Percentiles rank a stretch among this genome's conserved stretches.
Conservation (phyloP, 2,797 vertebrate genomes). For the Agapornis canus region DNA sequence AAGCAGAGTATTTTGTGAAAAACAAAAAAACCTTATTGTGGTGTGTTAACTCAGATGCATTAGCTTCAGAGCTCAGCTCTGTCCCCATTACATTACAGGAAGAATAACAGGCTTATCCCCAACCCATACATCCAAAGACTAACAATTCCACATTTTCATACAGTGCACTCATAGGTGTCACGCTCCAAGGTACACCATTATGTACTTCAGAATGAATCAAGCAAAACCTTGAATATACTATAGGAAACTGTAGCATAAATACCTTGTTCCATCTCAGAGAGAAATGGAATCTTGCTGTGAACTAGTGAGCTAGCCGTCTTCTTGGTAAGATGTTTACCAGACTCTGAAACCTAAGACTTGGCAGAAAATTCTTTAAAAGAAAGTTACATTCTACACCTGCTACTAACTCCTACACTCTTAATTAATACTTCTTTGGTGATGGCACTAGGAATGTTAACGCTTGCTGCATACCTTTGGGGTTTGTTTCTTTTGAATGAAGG, state of each 20-base stretch:
- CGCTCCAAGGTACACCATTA: fast-evolving
- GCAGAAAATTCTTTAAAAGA: neutral
- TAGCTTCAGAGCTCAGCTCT: neutral
- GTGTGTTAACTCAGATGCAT: neutral
- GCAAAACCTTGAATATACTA: neutral
- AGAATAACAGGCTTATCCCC: neutral
- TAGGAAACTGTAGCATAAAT: neutral
- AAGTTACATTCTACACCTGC: neutral
- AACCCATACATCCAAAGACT: neutral
- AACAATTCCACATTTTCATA: neutral
- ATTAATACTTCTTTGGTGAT: neutral
- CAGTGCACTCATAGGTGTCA: neutral
- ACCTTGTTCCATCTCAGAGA: neutral
- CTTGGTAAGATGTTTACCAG: neutral
- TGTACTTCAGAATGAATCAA: neutral
- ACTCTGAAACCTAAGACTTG: neutral
- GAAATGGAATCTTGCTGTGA: neutral
- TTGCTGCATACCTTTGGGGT: fast-evolving
- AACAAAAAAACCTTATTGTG: neutral
- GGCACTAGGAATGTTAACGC: neutral
- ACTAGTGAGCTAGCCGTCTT: neutral
- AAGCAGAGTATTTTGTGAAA: neutral
- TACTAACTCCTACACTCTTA: neutral
- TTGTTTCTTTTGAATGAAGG: neutral
- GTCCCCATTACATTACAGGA: neutral